Evolutionary conservation across 2,888 invertebrate genomes (phyloP).

Genomic region (Calephelis perditalis): DNA sequence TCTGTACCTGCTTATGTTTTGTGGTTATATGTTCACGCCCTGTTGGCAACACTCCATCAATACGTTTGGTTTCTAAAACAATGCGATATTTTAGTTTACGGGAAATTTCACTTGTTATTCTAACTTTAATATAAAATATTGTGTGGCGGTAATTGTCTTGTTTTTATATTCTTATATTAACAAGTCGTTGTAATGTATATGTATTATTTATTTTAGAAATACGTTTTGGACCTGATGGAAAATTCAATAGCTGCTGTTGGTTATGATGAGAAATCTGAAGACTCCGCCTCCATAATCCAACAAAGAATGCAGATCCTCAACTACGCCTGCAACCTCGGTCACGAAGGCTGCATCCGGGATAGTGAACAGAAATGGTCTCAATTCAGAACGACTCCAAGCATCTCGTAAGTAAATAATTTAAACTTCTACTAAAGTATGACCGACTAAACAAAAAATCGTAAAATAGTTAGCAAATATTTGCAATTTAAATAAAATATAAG

Average conservation of each 20-base stretch:
- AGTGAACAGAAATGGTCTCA: constrained; percentile 52
- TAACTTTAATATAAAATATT: too few species aligned
- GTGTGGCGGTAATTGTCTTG: too few species aligned
- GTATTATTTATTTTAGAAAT: constrained; percentile 50
- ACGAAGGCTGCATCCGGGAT: constrained; percentile 75
- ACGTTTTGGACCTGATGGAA: constrained; percentile 62
- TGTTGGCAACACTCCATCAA: too few species aligned
- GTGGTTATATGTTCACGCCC: too few species aligned
- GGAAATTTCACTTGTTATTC: too few species aligned
- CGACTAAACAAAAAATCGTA: too few species aligned
- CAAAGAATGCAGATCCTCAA: constrained; percentile 78
- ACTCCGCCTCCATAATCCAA: constrained; percentile 76
- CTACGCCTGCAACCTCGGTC: constrained; percentile 81
- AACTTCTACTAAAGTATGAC: background rate
- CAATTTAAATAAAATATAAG: too few species aligned
- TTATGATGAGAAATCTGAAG: constrained; percentile 58
- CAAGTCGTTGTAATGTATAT: background rate
- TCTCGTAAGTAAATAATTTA: constrained; percentile 39
- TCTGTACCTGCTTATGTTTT: too few species aligned
- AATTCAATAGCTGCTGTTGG: constrained; percentile 69
- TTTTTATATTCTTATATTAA: too few species aligned
- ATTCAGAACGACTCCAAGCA: constrained; percentile 35
- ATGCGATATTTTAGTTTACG: too few species aligned
- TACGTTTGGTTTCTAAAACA: too few species aligned
- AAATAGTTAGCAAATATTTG: too few species aligned